Evolutionary conservation across 2,888 invertebrate species (phyloP).

Genomic region (Plagodis pulveraria): DNA sequence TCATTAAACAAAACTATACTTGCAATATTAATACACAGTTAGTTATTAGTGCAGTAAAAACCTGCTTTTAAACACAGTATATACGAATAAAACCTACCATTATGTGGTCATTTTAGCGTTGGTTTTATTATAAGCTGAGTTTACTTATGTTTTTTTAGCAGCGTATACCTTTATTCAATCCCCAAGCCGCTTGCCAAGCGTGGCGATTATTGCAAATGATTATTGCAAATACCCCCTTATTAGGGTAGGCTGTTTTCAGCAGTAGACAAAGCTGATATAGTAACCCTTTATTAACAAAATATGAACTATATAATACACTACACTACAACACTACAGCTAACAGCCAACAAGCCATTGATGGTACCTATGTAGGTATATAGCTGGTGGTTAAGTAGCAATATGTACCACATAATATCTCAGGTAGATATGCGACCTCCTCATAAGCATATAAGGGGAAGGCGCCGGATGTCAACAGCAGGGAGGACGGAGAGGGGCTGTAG

Average conservation of each 20-base stretch:
- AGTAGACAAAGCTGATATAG: too few relatives aligned
- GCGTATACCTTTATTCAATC: too few relatives aligned
- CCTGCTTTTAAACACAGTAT: slow-evolving; percentile 20
- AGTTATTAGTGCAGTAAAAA: too few relatives aligned
- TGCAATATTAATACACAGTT: slow-evolving; percentile 15
- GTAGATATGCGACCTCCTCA: slow-evolving; percentile 38
- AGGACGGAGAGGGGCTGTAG: slow-evolving; percentile 63
- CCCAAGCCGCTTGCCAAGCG: too few relatives aligned
- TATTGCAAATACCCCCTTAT: too few relatives aligned
- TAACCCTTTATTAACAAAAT: too few relatives aligned
- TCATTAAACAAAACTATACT: slow-evolving; percentile 34
- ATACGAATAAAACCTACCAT: slow-evolving; percentile 31
- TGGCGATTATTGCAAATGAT: too few relatives aligned
- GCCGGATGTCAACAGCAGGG: slow-evolving; percentile 77
- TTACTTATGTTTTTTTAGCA: too few relatives aligned
- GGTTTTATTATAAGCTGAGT: slow-evolving; percentile 20
- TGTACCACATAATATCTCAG: slow-evolving; percentile 46
- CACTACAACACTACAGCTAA: too few relatives aligned
- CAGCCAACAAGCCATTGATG: too few relatives aligned
- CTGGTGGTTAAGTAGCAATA: slow-evolving; percentile 30
- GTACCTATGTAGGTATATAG: background rate
- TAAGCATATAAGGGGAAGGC: slow-evolving; percentile 54
- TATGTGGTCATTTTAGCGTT: slow-evolving; percentile 31
- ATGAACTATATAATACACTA: too few relatives aligned
- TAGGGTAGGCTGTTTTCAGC: too few relatives aligned